phyloP scores from a whole-genome alignment of 2,113 vertebrate species.

The Strigops habroptila region DNA sequence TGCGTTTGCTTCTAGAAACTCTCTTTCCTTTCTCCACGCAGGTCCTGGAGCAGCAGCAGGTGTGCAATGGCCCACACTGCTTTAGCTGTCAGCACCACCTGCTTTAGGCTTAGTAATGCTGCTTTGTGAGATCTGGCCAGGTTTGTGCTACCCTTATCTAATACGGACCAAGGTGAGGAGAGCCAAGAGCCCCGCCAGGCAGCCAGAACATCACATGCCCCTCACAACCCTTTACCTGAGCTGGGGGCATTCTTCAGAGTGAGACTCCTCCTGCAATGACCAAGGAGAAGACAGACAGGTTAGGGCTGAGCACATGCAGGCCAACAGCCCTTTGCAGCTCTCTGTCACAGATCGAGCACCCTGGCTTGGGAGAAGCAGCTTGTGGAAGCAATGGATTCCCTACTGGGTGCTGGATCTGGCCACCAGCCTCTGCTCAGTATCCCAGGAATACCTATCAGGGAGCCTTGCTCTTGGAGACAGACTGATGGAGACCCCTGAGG shows the following conservation, averaged over 20 bases:
- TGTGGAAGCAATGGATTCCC: neutral
- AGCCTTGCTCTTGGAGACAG: neutral
- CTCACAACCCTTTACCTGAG: constrained; percentile 13
- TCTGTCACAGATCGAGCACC: neutral
- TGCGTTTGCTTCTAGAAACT: too few relatives aligned
- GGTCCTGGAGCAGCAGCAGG: neutral
- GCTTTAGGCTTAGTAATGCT: neutral
- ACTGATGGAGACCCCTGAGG: neutral
- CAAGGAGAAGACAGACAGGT: neutral
- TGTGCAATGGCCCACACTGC: rapidly evolving
- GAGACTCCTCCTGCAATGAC: constrained; percentile 11
- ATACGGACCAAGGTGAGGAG: neutral
- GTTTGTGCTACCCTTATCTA: neutral
- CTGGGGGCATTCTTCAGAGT: neutral
- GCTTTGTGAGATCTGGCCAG: neutral
- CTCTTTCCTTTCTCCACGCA: neutral
- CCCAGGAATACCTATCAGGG: neutral
- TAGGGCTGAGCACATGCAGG: neutral
- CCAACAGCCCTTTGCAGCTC: neutral
- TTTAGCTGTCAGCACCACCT: neutral
- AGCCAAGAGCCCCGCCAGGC: neutral
- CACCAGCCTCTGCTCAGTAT: neutral
- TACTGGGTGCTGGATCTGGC: neutral
- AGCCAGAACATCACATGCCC: neutral
- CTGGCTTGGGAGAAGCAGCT: neutral